A percentile compares a stretch with the other conserved stretches of the same genome.
Evolutionary conservation across 2,797 vertebrate genomes (phyloP).

Genomic region (Carduelis carduelis): DNA sequence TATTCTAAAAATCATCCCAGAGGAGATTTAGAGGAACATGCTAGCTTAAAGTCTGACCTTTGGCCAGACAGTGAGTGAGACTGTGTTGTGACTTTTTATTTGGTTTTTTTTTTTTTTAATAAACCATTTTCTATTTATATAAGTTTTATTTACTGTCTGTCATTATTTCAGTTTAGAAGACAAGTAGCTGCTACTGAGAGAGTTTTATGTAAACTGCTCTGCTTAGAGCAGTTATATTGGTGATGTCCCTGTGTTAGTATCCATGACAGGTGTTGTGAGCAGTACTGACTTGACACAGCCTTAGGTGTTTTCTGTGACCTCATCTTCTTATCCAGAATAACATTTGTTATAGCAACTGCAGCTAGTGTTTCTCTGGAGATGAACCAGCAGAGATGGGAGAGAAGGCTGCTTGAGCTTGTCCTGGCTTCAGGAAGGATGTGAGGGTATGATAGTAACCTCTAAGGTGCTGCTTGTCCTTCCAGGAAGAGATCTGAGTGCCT

Average conservation of each 20-base stretch:
- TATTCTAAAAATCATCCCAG: background rate
- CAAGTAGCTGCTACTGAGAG: background rate
- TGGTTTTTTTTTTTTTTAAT: background rate
- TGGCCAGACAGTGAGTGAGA: background rate
- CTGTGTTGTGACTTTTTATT: background rate
- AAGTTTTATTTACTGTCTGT: background rate
- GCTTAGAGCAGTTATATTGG: background rate
- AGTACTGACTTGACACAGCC: background rate
- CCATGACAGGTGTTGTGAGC: background rate
- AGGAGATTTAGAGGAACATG: background rate
- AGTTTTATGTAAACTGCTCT: background rate
- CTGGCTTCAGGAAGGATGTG: background rate
- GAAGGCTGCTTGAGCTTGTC: background rate
- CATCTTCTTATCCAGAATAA: background rate
- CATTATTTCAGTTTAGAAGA: background rate
- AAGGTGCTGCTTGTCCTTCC: background rate
- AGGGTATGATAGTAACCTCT: background rate
- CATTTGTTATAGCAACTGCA: background rate
- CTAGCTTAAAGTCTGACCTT: background rate
- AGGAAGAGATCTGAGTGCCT: background rate
- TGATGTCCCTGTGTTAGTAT: background rate
- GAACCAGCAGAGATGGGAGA: background rate
- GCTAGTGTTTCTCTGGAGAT: background rate
- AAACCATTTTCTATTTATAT: background rate
- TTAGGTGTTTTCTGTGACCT: background rate